Evolutionary conservation across 2,888 invertebrate species (phyloP).

Genomic region (Cremastinae sp.): DNA sequence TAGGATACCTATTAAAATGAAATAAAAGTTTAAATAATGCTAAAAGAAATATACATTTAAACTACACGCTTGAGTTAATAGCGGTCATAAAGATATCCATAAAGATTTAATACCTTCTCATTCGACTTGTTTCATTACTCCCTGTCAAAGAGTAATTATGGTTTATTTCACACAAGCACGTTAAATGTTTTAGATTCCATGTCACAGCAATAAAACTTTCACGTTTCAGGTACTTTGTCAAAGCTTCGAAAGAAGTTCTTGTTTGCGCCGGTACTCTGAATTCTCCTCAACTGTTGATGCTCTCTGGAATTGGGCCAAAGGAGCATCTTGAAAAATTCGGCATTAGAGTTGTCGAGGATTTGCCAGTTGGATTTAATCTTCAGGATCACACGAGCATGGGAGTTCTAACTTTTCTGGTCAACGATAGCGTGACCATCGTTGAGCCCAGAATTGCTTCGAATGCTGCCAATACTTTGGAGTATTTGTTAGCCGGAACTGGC

Average conservation of each 20-base stretch:
- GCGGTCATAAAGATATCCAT: too few relatives aligned
- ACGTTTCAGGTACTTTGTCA: conserved; percentile 76
- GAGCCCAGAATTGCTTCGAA: conserved; percentile 82
- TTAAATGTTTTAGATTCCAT: neutral
- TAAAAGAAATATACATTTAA: neutral
- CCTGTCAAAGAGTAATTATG: neutral
- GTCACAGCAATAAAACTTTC: neutral
- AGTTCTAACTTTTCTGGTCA: conserved; percentile 87
- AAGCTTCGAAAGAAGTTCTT: conserved; percentile 88
- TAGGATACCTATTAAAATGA: neutral
- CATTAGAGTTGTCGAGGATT: conserved; percentile 85
- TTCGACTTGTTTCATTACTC: neutral
- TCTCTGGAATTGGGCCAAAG: conserved; percentile 90
- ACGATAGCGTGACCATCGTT: conserved; percentile 85
- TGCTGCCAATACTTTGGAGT: conserved; percentile 84
- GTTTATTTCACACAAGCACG: neutral
- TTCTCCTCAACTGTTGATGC: conserved; percentile 92
- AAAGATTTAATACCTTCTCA: too few relatives aligned
- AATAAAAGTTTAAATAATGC: neutral
- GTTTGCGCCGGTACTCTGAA: conserved; percentile 91
- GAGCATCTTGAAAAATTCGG: conserved; percentile 83
- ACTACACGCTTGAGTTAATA: neutral
- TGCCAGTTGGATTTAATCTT: conserved; percentile 90
- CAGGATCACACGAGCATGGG: conserved; percentile 91
- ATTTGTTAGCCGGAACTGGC: conserved; percentile 84